These are phyloP conservation scores for Pachydiplax longipennis DNA, from an alignment of 2,888 invertebrate species.

Conservation along the genomic window DNA sequence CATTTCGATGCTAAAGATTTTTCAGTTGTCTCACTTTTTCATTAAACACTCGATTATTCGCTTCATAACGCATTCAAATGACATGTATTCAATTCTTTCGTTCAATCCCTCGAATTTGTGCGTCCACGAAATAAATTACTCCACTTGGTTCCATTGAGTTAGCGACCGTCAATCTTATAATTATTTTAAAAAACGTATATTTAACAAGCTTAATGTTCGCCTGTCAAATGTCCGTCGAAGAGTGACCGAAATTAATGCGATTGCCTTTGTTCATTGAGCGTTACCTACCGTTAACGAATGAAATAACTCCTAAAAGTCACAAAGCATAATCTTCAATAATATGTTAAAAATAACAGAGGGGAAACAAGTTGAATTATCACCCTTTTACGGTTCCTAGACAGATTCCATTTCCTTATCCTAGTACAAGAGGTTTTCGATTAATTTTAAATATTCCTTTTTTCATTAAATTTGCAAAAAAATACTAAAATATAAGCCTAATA, in stretches of 20 bases:
- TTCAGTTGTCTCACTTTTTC: background rate
- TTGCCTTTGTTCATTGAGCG: background rate
- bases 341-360: too few species aligned
- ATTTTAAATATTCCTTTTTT: too few species aligned
- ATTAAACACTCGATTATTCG: background rate
- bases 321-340: too few species aligned
- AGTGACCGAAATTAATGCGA: background rate
- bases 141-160: background rate
- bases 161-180: background rate
- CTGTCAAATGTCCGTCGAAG: background rate
- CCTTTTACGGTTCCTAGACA: too few species aligned
- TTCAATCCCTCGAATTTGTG: background rate
- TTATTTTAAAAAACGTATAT: background rate
- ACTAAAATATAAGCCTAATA: too few species aligned
- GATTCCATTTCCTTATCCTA: too few species aligned
- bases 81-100: background rate
- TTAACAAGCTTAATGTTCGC: background rate
- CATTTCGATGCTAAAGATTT: background rate
- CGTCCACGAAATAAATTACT: background rate
- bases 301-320: too few species aligned
- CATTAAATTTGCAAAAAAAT: too few species aligned
- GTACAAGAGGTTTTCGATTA: too few species aligned
- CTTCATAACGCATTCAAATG: background rate
- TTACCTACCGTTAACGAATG: too few species aligned
- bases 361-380: too few species aligned